Percentiles rank a stretch among this genome's conserved stretches.
Conservation (phyloP, 2,797 vertebrate species). For the Oophaga sylvatica region DNA sequence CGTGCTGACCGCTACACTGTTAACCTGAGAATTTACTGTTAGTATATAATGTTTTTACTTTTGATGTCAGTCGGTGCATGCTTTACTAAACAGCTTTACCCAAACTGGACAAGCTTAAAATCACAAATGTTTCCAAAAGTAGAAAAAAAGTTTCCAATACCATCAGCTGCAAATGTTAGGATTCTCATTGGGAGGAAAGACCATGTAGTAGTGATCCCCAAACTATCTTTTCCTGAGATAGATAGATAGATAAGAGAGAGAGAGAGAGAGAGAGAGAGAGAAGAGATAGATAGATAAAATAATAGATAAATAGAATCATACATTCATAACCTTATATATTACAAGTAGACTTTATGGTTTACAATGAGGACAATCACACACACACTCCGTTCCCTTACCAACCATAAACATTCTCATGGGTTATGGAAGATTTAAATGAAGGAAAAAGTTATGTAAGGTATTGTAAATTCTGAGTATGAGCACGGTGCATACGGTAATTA, state of each 20-base stretch:
- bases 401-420: conserved; percentile 43
- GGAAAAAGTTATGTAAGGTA: conserved; percentile 60
- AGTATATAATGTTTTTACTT: neutral
- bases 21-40: neutral
- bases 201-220: neutral
- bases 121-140: neutral
- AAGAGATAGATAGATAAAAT: too few relatives aligned
- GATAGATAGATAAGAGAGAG: too few relatives aligned
- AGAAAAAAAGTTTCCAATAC: neutral
- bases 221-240: neutral
- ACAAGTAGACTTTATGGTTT: neutral
- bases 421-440: conserved; percentile 57
- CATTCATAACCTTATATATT: neutral
- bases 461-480: conserved; percentile 57
- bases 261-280: neutral
- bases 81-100: neutral
- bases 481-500: conserved; percentile 34
- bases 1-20: too few relatives aligned
- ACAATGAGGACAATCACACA: neutral
- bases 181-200: neutral
- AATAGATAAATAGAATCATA: neutral
- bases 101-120: neutral
- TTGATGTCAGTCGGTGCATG: neutral
- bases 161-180: neutral
- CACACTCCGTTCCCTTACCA: conserved; percentile 29